phyloP scores from a whole-genome alignment of 2,797 vertebrate species.

The Cacajao melanocephalus region DNA sequence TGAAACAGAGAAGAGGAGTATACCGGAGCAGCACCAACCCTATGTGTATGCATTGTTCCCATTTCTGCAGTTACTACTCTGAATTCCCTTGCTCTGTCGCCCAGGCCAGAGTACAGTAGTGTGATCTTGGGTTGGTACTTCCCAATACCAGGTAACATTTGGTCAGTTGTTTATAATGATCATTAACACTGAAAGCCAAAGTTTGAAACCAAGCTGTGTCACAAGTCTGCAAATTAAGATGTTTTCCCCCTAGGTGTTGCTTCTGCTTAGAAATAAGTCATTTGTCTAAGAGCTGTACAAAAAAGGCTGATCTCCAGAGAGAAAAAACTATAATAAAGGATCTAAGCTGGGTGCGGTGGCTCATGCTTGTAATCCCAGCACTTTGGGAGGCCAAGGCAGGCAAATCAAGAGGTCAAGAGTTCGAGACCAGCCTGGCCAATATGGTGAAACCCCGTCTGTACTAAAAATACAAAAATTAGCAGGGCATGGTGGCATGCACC shows the following conservation, averaged over 20 bases:
- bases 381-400: not conserved
- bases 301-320: not conserved
- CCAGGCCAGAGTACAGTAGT: too few relatives aligned
- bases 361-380: not conserved
- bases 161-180: not conserved
- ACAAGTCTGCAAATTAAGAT: conserved; percentile 23
- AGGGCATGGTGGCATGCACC: not conserved
- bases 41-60: not conserved
- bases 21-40: not conserved
- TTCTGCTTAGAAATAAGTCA: conserved; percentile 20
- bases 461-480: not conserved
- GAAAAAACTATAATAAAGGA: not conserved
- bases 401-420: not conserved
- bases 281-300: not conserved
- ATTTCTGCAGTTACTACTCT: not conserved
- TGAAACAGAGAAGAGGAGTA: not conserved
- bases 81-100: not conserved
- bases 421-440: not conserved
- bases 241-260: not conserved
- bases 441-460: not conserved
- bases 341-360: not conserved
- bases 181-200: not conserved
- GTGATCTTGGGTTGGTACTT: not conserved
- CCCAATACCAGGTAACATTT: not conserved
- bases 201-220: not conserved